These are phyloP conservation scores for Caenorhabditis remanei DNA, from an alignment of 1,140 invertebrate genomes.

Conservation along the genomic window DNA sequence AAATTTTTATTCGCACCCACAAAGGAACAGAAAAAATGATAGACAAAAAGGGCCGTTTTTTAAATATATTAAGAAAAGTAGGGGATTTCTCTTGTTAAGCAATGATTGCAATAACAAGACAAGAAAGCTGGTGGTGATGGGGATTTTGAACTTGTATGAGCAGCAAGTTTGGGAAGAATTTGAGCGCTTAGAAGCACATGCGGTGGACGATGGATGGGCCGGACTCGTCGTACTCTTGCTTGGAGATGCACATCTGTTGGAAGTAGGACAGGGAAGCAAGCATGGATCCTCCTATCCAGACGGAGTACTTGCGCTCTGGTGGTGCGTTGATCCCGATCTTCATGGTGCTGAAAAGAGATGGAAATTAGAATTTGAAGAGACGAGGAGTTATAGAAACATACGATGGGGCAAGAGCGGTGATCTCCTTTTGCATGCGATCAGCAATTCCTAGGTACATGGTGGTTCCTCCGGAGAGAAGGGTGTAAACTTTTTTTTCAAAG, in stretches of 20 bases:
- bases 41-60: too few species aligned
- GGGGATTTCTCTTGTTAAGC: too few species aligned
- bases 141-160: too few species aligned
- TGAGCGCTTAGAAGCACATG: constrained; percentile 76
- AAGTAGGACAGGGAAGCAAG: constrained; percentile 82
- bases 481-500: too few species aligned
- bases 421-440: constrained; percentile 81
- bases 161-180: background rate
- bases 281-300: constrained; percentile 82
- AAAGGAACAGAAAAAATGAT: too few species aligned
- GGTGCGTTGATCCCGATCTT: constrained; percentile 83
- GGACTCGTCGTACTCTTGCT: constrained; percentile 87
- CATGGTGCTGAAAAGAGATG: constrained; percentile 81
- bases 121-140: too few species aligned
- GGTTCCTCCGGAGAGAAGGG: too few species aligned
- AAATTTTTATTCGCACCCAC: too few species aligned
- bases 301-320: constrained; percentile 81
- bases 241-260: constrained; percentile 85
- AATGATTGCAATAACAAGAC: too few species aligned
- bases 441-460: constrained; percentile 80
- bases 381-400: background rate
- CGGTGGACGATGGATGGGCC: constrained; percentile 82
- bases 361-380: too few species aligned
- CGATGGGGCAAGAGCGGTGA: constrained; percentile 80
- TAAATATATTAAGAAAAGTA: too few species aligned